Conservation (phyloP, 2,888 invertebrate genomes). For the Brachylomia viminalis region DNA sequence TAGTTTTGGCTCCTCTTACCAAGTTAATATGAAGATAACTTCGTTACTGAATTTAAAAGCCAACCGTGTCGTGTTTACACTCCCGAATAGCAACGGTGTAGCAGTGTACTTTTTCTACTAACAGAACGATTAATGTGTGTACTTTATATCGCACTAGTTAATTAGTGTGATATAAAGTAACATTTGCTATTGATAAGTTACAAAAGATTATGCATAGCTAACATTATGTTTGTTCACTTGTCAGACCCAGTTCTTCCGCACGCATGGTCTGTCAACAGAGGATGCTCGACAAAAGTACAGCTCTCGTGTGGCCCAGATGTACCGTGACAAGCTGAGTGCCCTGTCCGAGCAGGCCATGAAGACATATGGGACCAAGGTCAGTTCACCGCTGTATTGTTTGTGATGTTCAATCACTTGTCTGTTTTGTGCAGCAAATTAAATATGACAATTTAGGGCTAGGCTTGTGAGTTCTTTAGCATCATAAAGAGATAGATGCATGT, state of each 20-base stretch:
- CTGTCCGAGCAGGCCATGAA: conserved; percentile 97
- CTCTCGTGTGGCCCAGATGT: conserved; percentile 98
- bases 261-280: conserved; percentile 97
- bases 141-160: too few relatives aligned
- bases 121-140: neutral
- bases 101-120: conserved; percentile 1
- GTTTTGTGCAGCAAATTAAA: neutral
- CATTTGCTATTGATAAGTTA: neutral
- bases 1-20: neutral
- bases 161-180: neutral
- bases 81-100: conserved; percentile 3
- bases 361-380: conserved; percentile 96
- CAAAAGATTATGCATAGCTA: neutral
- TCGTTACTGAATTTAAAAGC: neutral
- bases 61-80: neutral
- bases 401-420: neutral
- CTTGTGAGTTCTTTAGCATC: neutral
- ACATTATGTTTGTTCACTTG: conserved; percentile 65
- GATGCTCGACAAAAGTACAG: conserved; percentile 99
- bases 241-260: conserved; percentile 97
- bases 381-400: conserved; percentile 7
- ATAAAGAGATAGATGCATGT: neutral
- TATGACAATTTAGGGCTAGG: neutral
- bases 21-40: neutral
- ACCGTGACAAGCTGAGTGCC: conserved; percentile 96